Evolutionary conservation across 2,113 vertebrate species (phyloP).

Genomic region (Bothrops jararaca): DNA sequence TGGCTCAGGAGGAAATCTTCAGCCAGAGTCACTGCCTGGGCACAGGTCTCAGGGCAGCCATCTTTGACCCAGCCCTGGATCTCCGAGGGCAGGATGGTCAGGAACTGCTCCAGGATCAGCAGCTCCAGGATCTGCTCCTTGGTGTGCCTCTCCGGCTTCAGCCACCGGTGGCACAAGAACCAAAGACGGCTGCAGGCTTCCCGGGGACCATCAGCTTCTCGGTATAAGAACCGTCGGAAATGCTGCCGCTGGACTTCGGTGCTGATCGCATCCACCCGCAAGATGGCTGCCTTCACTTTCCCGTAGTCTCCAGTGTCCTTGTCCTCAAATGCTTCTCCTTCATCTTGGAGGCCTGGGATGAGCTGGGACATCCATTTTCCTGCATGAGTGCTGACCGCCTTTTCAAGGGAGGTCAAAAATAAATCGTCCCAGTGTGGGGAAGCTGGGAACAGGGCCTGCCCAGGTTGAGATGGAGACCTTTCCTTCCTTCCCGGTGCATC

Average conservation of each 20-base stretch:
- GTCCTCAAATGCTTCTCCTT: conserved; percentile 37
- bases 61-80: conserved; percentile 46
- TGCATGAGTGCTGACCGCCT: not conserved
- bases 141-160: conserved; percentile 51
- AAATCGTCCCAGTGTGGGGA: not conserved
- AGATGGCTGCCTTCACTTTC: conserved; percentile 55
- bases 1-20: conserved; percentile 57
- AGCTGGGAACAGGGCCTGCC: not conserved
- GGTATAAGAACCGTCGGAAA: conserved; percentile 57
- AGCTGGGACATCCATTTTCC: conserved; percentile 14
- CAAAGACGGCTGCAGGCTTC: conserved; percentile 66
- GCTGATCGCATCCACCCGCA: conserved; percentile 36
- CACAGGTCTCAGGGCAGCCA: conserved; percentile 36
- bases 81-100: conserved; percentile 37
- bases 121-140: conserved; percentile 66
- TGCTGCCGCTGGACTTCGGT: conserved; percentile 49
- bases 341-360: conserved; percentile 33
- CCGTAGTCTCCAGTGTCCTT: conserved; percentile 41
- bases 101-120: conserved; percentile 64
- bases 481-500: accelerated
- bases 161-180: conserved; percentile 65
- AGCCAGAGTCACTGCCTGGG: conserved; percentile 59
- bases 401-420: not conserved
- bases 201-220: conserved; percentile 39
- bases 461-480: not conserved